Percentiles rank a stretch among this genome's conserved stretches.
Conservation (phyloP, 2,113 vertebrate species). For the Podiceps cristatus region DNA sequence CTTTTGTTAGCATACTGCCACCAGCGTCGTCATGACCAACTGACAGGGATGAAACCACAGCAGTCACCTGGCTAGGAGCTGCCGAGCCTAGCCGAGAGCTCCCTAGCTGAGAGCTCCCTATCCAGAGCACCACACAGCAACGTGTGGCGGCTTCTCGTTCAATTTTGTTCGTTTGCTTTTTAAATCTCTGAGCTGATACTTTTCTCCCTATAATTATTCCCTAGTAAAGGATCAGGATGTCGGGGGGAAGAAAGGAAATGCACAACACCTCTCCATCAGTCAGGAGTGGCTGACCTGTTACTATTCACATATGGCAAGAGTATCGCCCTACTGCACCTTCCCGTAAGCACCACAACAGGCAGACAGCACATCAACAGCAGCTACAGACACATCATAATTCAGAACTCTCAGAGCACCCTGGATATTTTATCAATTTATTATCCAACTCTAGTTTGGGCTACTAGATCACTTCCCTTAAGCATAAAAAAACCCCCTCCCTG, state of each 20-base stretch:
- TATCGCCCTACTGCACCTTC: too few relatives aligned
- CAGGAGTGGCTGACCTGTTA: background rate
- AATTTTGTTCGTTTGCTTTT: background rate
- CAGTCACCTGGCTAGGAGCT: fast-evolving
- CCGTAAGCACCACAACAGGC: background rate
- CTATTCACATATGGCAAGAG: fast-evolving
- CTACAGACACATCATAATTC: background rate
- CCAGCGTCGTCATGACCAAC: background rate
- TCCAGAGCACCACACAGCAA: background rate
- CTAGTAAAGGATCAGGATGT: background rate
- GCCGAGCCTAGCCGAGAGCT: fast-evolving
- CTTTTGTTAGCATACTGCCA: background rate
- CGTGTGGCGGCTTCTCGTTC: too few relatives aligned
- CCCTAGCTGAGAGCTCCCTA: fast-evolving
- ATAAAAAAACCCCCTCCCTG: background rate
- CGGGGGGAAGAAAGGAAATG: fast-evolving
- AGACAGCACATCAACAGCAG: background rate
- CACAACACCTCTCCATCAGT: fast-evolving
- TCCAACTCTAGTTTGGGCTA: background rate
- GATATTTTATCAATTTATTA: background rate
- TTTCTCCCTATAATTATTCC: background rate
- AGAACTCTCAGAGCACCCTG: background rate
- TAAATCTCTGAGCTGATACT: too few relatives aligned
- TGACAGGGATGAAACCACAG: background rate
- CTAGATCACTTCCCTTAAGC: background rate